Base-by-base conservation (phyloP, 1,140 invertebrate genomes). In the Drosophila melanica region DNA sequence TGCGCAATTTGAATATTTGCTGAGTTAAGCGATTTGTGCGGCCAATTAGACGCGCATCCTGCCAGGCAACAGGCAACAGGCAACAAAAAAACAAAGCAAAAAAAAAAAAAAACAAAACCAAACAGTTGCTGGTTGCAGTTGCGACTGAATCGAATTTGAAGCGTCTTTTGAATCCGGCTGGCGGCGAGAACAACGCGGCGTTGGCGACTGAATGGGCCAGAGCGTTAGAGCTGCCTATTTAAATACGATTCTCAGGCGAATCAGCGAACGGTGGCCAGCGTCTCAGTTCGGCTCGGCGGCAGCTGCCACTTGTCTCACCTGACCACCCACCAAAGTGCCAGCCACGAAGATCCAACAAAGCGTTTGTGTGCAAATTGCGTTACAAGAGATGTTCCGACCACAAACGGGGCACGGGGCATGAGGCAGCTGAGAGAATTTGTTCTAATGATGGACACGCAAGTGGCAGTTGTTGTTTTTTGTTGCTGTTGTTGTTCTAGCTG, bases 301-400 rank as follows among this genome's bases (percentile, higher is more conserved):
- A 60, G 71, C 72, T 81, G 85, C 69, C 80, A 79, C 79, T 90
- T 90, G 86, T 90, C 87, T 90, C 86, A 90, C 86, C 86, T 90
- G 86, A 90, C 86, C 86, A 90, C 86, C 86, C 86, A 90, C 86
- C 78, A 79, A 73, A 89, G 79, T 63, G 51, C 51, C 66, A 70
- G 79, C 74, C 81, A 87, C 75, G 81, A 87, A 87, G 82, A 81
- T 86, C 77, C 75, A 86, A 84, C 80, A 84, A n/a, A n/a, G 72
- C 84, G 77, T 89, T 87, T 87, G 84, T 87, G 84, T 87, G 84
- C 84, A 87, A 87, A 87, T 87, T 87, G 84, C 84, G 84, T 87
- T 87, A 89, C 84, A 87, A 84, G 77, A 87, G 67, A 79, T 47
- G 39, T 62, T 35, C n/a, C 39, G 35, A 45, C n/a, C 23, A 23